A percentile compares a stretch with the other conserved stretches of the same genome.
These are phyloP conservation scores for Agriopis marginaria DNA, from an alignment of 2,888 invertebrate genomes.

Conservation along the genomic window DNA sequence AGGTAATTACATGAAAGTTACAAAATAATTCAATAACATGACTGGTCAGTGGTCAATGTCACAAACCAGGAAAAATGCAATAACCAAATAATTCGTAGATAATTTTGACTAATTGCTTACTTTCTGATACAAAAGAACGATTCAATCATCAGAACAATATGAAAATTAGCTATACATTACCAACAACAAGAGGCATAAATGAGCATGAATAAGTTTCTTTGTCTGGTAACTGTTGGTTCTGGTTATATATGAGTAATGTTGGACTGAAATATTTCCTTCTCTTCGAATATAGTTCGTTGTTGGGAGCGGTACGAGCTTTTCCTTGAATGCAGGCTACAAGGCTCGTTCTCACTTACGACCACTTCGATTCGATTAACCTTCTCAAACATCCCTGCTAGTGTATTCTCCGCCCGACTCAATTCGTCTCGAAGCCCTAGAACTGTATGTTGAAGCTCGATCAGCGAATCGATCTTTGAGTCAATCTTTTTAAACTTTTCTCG, in stretches of 20 bases:
- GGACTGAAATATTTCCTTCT: constrained; percentile 44
- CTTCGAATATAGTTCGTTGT: constrained; percentile 47
- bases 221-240: neutral
- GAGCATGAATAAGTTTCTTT: constrained; percentile 12
- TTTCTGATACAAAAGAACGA: constrained; percentile 23
- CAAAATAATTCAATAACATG: neutral
- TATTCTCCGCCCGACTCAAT: constrained; percentile 54
- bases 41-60: constrained; percentile 11
- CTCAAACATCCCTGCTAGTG: constrained; percentile 53
- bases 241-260: constrained; percentile 36
- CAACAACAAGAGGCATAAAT: constrained; percentile 12
- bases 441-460: constrained; percentile 66
- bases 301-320: constrained; percentile 49
- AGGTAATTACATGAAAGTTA: neutral
- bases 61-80: constrained; percentile 11
- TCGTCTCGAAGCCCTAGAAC: constrained; percentile 59
- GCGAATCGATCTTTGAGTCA: constrained; percentile 65
- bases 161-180: constrained; percentile 21
- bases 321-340: constrained; percentile 51
- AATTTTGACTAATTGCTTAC: constrained; percentile 26
- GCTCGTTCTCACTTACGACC: constrained; percentile 42
- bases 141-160: constrained; percentile 20
- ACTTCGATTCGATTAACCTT: constrained; percentile 64
- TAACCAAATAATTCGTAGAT: constrained; percentile 13
- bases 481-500: constrained; percentile 64